Base-by-base conservation (phyloP, 2,113 vertebrate species). In the Lipophrys pholis region DNA sequence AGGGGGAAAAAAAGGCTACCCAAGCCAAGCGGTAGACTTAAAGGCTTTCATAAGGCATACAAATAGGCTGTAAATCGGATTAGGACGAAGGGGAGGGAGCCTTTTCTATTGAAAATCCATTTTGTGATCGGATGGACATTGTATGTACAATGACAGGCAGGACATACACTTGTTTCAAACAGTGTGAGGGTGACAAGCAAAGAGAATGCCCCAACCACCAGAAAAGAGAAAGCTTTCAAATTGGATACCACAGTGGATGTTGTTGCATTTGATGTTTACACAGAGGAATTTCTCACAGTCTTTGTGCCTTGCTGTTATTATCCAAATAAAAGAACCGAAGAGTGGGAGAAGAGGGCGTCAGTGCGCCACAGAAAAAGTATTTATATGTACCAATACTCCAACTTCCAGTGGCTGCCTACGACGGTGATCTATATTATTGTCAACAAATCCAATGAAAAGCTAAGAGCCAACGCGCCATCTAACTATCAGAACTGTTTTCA, bases 11-110 rank as follows among this genome's bases (percentile, higher is more conserved):
- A 60, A 59, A 66, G 45, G 41, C 57, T 7, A 78, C 67, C 68
- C 85, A 73, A 82, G 77, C 76, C 86, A 82, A 81, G 80, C 77
- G 2, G 59, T 58, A 74, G 82, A 83, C 80, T 81, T 82, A 60
- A 78, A 86, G 65, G 70, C 85, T 87, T 87, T 89, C 84, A 79
- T 73, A 86, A 84, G 51, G 74, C 81, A 82, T 50, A 87, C 78
- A 88, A 88, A 90, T 83, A 71, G 82, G 80, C 82, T 55, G 72
- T 53, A 88, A 90, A 91, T 90, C 51, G 80, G 85, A 89, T 92
- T 89, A 90, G 56, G 80, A 84, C 14, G 38, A 39, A 69, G 77
- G 65, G 60, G n/a, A 62, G 60, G 68, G 52, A 74, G 66, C 42
- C 54, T 66, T 76, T 84, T 80, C 58, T 70, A 59, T 76, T 78